Percentiles rank a stretch among this genome's conserved stretches.
Conservation (phyloP, 2,113 vertebrate genomes). For the Cygnus buccinator region DNA sequence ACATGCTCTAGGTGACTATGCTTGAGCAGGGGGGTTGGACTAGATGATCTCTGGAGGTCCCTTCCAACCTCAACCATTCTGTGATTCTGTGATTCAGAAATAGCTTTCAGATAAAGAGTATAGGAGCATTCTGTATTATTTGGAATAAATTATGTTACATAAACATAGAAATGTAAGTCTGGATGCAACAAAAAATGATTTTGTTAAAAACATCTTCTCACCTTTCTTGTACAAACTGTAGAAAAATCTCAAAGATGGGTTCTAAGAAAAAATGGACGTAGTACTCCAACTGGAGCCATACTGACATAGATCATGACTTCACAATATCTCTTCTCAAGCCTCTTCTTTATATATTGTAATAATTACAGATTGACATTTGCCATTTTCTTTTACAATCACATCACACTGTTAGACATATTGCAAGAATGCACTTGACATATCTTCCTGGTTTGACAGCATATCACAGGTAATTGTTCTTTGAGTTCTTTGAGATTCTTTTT, state of each 20-base stretch:
- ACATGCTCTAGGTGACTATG: too few relatives aligned
- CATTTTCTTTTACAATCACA: background rate
- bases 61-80: too few relatives aligned
- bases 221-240: fast-evolving
- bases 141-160: background rate
- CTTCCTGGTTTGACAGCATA: background rate
- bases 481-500: background rate
- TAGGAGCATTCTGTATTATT: background rate
- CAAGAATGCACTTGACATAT: background rate
- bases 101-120: background rate
- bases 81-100: background rate
- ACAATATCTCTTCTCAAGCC: background rate
- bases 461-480: background rate
- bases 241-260: fast-evolving
- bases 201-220: background rate
- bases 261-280: background rate
- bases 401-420: background rate
- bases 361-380: background rate
- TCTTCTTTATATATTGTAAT: background rate
- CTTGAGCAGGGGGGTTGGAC: too few relatives aligned
- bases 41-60: too few relatives aligned
- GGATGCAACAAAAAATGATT: background rate
- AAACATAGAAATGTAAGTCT: background rate
- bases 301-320: background rate
- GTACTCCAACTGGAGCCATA: background rate